Evolutionary conservation across 2,797 vertebrate genomes (phyloP).

Genomic region (Chelonia mydas): DNA sequence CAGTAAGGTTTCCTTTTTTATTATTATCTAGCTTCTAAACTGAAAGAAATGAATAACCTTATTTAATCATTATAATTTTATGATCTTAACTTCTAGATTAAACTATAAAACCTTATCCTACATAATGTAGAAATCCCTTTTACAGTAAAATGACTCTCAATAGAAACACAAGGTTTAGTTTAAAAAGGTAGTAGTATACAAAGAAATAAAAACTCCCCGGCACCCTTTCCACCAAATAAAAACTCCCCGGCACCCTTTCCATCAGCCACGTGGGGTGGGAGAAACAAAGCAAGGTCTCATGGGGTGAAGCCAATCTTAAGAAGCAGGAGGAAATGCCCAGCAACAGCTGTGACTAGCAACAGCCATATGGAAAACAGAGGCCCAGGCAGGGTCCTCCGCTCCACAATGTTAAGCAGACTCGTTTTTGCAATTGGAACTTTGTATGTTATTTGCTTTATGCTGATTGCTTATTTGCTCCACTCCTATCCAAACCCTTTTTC

Average conservation of each 20-base stretch:
- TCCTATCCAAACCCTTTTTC: not conserved
- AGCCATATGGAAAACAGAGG: not conserved
- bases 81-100: not conserved
- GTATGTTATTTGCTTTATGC: not conserved
- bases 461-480: not conserved
- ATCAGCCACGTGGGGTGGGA: accelerated
- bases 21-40: conserved; percentile 3
- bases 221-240: not conserved
- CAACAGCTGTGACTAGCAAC: not conserved
- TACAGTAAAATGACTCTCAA: not conserved
- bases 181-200: not conserved
- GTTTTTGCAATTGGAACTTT: not conserved
- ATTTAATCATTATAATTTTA: not conserved
- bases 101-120: not conserved
- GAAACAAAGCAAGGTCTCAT: not conserved
- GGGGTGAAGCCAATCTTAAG: not conserved
- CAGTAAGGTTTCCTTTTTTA: conserved; percentile 31
- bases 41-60: not conserved
- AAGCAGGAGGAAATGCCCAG: accelerated
- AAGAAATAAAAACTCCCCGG: not conserved
- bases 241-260: not conserved
- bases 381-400: accelerated
- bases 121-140: not conserved
- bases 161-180: not conserved
- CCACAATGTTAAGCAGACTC: not conserved